phyloP scores from a whole-genome alignment of 2,113 vertebrate genomes.

The Cyphomyrus discorhynchus region DNA sequence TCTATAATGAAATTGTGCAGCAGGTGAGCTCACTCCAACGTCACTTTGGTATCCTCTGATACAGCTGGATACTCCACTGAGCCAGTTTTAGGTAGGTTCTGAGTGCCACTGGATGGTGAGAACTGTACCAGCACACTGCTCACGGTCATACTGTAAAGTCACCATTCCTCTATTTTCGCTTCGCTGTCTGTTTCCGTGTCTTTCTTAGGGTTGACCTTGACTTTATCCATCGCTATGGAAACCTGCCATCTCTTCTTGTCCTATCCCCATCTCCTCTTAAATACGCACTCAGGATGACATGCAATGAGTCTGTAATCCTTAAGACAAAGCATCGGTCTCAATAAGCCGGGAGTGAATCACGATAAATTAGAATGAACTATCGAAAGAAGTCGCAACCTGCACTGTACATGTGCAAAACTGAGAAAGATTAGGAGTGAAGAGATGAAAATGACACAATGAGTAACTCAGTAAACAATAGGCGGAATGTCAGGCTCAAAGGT shows the following conservation, averaged over 20 bases:
- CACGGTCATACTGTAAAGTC: neutral
- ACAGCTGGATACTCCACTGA: neutral
- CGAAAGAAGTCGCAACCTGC: neutral
- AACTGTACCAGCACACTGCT: neutral
- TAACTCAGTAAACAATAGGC: neutral
- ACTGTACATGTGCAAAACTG: neutral
- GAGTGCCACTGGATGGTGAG: neutral
- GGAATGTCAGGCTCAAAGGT: neutral
- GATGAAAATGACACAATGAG: neutral
- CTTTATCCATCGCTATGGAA: slow-evolving; percentile 50
- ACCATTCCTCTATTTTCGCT: neutral
- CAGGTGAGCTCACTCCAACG: neutral
- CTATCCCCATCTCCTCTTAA: neutral
- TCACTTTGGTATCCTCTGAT: too few species aligned
- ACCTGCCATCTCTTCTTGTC: slow-evolving; percentile 38
- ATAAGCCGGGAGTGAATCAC: neutral
- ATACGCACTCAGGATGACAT: slow-evolving; percentile 26
- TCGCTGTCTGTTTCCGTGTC: neutral
- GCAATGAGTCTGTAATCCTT: neutral
- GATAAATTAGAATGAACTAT: neutral
- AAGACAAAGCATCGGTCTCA: neutral
- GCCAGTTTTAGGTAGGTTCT: neutral
- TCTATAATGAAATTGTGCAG: neutral
- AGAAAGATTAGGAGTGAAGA: neutral
- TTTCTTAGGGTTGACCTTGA: slow-evolving; percentile 46